Conservation (phyloP, 2,888 invertebrate species). For the Cordilura impudica region DNA sequence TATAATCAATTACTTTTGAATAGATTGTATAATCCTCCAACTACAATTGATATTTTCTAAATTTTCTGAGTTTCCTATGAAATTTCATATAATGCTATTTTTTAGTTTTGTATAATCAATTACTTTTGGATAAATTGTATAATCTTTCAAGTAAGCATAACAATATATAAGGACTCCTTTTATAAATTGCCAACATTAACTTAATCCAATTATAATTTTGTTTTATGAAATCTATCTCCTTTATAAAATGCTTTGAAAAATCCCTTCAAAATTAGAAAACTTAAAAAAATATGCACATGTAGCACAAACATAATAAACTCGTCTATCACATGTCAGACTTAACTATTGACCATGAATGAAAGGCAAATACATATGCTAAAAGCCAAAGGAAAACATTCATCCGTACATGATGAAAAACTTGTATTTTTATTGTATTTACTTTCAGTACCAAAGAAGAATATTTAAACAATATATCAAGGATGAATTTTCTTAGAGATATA, state of each 20-base stretch:
- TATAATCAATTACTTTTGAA: too few species aligned
- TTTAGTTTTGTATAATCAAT: too few species aligned
- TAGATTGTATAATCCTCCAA: too few species aligned
- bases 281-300: slow-evolving; percentile 37
- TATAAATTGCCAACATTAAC: slow-evolving; percentile 17
- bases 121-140: not conserved
- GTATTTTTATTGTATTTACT: not conserved
- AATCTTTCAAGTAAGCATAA: not conserved
- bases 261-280: not conserved
- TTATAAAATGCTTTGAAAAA: not conserved
- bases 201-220: slow-evolving; percentile 55
- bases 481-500: not conserved
- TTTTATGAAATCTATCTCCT: slow-evolving; percentile 11
- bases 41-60: too few species aligned
- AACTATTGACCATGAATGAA: slow-evolving; percentile 51
- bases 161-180: not conserved
- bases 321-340: slow-evolving; percentile 50
- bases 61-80: too few species aligned
- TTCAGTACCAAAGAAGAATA: not conserved
- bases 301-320: slow-evolving; percentile 9
- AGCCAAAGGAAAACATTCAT: not conserved
- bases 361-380: not conserved
- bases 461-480: not conserved
- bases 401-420: not conserved
- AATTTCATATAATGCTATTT: too few species aligned